phyloP scores from a whole-genome alignment of 2,113 vertebrate genomes.

The Anarrhichthys ocellatus region DNA sequence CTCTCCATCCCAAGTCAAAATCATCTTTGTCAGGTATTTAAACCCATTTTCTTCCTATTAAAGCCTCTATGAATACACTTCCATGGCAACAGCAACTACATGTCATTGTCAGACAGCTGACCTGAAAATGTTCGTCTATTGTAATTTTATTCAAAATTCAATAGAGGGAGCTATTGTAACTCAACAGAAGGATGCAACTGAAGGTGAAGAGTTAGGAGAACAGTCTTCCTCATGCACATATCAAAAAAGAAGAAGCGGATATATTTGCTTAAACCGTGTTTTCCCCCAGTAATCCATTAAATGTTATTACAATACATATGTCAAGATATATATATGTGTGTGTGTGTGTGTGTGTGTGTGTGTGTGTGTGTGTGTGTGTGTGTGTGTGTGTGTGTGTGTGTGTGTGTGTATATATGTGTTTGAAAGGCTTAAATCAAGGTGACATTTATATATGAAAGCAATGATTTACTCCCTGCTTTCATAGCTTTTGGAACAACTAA shows the following conservation, averaged over 20 bases:
- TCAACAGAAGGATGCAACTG: not conserved
- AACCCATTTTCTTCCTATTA: not conserved
- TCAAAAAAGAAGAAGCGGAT: not conserved
- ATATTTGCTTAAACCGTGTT: not conserved
- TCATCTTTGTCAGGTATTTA: slow-evolving; percentile 93
- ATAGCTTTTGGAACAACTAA: not conserved
- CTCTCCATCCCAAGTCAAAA: slow-evolving; percentile 93
- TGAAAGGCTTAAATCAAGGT: not conserved
- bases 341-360: no score
- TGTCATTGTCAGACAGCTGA: not conserved
- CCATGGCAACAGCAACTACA: not conserved
- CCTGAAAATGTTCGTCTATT: not conserved
- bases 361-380: no score
- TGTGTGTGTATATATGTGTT: not conserved
- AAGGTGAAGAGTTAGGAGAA: not conserved
- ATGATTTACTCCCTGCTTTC: not conserved
- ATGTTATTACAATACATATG: not conserved
- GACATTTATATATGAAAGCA: not conserved
- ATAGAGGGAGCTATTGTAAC: slow-evolving; percentile 68
- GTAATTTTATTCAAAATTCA: slow-evolving; percentile 52
- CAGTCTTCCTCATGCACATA: not conserved
- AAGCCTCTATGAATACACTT: not conserved
- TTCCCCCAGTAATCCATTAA: not conserved
- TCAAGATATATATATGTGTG: not conserved
- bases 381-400: no score